Conservation (phyloP, 1,140 invertebrate species). For the Drosophila insularis region DNA sequence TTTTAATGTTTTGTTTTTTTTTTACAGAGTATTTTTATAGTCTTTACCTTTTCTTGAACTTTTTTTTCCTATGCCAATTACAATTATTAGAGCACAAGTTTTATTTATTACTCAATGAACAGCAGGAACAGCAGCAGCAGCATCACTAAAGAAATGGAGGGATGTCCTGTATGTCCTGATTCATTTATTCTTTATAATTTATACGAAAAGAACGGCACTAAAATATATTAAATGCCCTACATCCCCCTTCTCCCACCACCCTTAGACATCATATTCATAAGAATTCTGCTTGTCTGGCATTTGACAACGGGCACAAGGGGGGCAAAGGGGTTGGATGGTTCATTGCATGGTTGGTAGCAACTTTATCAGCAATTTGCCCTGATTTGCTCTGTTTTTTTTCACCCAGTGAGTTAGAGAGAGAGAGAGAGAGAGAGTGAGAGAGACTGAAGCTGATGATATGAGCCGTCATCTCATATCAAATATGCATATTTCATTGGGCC, state of each 20-base stretch:
- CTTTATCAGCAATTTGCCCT: conserved; percentile 12
- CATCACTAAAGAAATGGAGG: conserved; percentile 1
- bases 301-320: not conserved
- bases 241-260: not conserved
- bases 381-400: not conserved
- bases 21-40: not conserved
- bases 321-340: not conserved
- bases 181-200: conserved; percentile 74
- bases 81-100: conserved; percentile 73
- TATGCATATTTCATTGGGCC: conserved; percentile 75
- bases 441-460: conserved; percentile 15
- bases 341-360: not conserved
- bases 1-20: not conserved
- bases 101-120: conserved; percentile 58
- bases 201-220: conserved; percentile 61
- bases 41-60: not conserved
- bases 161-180: conserved; percentile 37
- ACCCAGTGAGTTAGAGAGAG: too few relatives aligned
- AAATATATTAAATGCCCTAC: conserved; percentile 65
- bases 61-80: conserved; percentile 53
- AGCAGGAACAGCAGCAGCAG: not conserved
- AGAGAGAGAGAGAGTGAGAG: not conserved
- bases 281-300: conserved; percentile 31
- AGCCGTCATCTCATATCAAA: conserved; percentile 66
- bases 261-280: conserved; percentile 19